Evolutionary conservation across 2,797 vertebrate species (phyloP).

Genomic region (Heterohyrax brucei): DNA sequence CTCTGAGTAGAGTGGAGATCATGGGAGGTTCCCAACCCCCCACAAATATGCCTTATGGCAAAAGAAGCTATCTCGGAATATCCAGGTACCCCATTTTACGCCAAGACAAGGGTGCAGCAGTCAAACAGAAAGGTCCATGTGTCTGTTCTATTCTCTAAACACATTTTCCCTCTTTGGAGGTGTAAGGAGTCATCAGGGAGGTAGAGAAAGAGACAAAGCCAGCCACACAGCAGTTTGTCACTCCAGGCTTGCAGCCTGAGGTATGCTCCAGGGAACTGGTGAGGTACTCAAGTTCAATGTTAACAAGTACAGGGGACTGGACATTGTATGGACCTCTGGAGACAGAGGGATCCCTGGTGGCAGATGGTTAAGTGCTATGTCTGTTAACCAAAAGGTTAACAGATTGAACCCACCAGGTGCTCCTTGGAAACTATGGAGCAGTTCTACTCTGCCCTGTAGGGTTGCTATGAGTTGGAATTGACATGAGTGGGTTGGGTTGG

Average conservation of each 20-base stretch:
- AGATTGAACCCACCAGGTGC: too few relatives aligned
- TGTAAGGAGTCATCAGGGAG: neutral
- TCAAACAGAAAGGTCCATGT: rapidly evolving
- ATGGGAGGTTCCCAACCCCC: rapidly evolving
- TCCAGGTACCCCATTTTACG: neutral
- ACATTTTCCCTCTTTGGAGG: neutral
- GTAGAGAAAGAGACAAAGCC: neutral
- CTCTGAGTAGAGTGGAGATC: rapidly evolving
- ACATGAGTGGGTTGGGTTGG: too few relatives aligned
- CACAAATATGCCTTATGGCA: neutral
- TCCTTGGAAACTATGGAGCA: too few relatives aligned
- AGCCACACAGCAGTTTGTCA: neutral
- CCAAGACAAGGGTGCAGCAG: neutral
- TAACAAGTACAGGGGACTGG: conserved; percentile 59
- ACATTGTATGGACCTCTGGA: neutral
- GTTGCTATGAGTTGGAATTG: too few relatives aligned
- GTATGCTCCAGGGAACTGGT: neutral
- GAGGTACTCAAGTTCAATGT: neutral
- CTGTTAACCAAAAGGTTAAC: too few relatives aligned
- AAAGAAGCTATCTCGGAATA: neutral
- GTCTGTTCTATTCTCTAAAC: neutral
- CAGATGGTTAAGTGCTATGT: too few relatives aligned
- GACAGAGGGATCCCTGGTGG: too few relatives aligned
- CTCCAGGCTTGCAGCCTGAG: neutral
- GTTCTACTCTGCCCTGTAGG: too few relatives aligned